phyloP scores from a whole-genome alignment of 2,888 invertebrate genomes.

The Xestoiulus laeticollis region DNA sequence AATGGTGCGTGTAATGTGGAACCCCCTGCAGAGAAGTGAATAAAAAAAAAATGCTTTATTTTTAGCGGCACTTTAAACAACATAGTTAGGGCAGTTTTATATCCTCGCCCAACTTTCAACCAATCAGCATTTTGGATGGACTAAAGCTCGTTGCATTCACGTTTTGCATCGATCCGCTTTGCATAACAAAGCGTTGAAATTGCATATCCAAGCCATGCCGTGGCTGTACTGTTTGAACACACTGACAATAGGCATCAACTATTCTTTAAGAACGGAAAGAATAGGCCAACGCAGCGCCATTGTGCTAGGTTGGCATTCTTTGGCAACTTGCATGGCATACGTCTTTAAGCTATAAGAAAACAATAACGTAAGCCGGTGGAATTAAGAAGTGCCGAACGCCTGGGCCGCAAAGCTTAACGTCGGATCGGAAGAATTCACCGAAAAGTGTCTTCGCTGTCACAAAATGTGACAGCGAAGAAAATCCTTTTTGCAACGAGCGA shows the following conservation, averaged over 20 bases:
- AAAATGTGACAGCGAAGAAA: background rate
- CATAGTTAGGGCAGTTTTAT: background rate
- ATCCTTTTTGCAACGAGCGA: constrained; percentile 1
- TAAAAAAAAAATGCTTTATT: background rate
- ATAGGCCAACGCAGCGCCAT: background rate
- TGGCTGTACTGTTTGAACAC: background rate
- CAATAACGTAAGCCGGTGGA: constrained; percentile 1
- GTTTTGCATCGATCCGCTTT: background rate
- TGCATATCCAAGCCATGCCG: background rate
- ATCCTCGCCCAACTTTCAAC: background rate
- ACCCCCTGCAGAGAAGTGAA: background rate
- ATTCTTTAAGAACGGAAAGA: background rate
- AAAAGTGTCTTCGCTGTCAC: constrained; percentile 9
- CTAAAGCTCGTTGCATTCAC: background rate
- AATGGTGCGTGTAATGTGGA: background rate
- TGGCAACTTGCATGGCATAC: background rate
- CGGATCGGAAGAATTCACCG: background rate
- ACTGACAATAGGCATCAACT: background rate
- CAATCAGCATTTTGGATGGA: background rate
- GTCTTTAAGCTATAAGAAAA: constrained; percentile 8
- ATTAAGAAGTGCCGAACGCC: constrained; percentile 9
- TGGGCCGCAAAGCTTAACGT: background rate
- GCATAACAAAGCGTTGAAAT: background rate
- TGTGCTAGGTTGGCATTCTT: background rate
- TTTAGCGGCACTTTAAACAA: background rate